Evolutionary conservation across 1,140 invertebrate species (phyloP), one percentile per base, ranked within the genome.

Genomic region (Macrosteles quadrilineatus): DNA sequence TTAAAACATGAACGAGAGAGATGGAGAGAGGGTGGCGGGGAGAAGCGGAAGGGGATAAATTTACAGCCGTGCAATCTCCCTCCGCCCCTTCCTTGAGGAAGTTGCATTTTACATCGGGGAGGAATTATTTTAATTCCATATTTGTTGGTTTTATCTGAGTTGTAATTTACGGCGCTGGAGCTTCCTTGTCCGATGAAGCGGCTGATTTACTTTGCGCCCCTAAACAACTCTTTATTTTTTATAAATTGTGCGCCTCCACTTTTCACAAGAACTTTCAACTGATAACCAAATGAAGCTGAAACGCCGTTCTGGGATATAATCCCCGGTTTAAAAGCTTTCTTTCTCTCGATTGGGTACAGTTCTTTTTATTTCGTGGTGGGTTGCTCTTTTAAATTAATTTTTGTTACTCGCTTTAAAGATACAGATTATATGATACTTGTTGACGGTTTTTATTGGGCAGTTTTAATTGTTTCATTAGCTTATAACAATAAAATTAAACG

Each of bases 41-140:
- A 6, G 45, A 36, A 32, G 25, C 11, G 67, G 23, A 30, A 69
- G 53, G 17, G 53, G 25, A 23, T 9, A 40, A 72, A 64, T 65
- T 72, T 68, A 64, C 55, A 63, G 36, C 67, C 59, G 62, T 21
- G 65, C 40, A 69, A 53, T 57, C 64, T 31, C 67, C 31, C 53
- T 50, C 55, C 17, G 23, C 57, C 59, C 47, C 59, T n/a, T 64
- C 57, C 67, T 68, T 55, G 59, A 68, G 71, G 71, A 72, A 72
- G 71, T 64, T 72, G 71, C 71, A 72, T 72, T 72, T 72, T 72
- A 68, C 71, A 72, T 72, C 47, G 71, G 71, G 71, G 71, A 72
- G 71, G 71, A 72, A 72, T 72, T 72, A 72, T 72, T 72, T 72
- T 72, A 72, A 72, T 72, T 72, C 71, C 68, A 72, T 72, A 72